Percentiles rank a stretch among this genome's conserved stretches.
Evolutionary conservation across 2,888 invertebrate genomes (phyloP).

Genomic region (Blera fallax): DNA sequence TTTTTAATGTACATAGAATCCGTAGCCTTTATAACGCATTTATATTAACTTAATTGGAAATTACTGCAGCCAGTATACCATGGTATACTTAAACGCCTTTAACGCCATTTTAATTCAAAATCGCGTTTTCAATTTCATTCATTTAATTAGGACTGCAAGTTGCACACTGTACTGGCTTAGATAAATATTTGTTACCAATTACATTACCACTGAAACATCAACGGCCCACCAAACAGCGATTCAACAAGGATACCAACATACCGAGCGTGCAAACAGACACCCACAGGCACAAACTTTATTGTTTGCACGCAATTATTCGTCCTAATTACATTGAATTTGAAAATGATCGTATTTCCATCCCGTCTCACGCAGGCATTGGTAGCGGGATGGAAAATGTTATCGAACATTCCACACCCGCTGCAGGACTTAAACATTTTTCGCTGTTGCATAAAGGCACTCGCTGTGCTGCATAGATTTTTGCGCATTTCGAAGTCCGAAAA

Average conservation of each 20-base stretch:
- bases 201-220: conserved; percentile 23
- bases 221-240: background rate
- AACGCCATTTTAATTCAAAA: background rate
- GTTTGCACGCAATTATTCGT: conserved; percentile 47
- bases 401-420: background rate
- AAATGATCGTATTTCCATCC: background rate
- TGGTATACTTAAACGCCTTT: background rate
- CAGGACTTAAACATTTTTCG: background rate
- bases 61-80: background rate
- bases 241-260: conserved; percentile 1
- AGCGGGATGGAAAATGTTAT: background rate
- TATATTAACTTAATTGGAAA: background rate
- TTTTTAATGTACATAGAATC: background rate
- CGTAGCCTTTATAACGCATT: no score
- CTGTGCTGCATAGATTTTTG: no score
- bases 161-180: conserved; percentile 33
- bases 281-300: background rate
- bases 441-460: background rate
- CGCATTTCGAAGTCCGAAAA: background rate
- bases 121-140: conserved; percentile 13
- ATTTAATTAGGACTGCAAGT: conserved; percentile 42
- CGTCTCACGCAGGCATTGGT: no score
- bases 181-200: conserved; percentile 53
- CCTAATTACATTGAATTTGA: conserved; percentile 8
- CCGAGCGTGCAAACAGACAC: background rate